phyloP scores from a whole-genome alignment of 2,888 invertebrate species.

The Metalampra italica region DNA sequence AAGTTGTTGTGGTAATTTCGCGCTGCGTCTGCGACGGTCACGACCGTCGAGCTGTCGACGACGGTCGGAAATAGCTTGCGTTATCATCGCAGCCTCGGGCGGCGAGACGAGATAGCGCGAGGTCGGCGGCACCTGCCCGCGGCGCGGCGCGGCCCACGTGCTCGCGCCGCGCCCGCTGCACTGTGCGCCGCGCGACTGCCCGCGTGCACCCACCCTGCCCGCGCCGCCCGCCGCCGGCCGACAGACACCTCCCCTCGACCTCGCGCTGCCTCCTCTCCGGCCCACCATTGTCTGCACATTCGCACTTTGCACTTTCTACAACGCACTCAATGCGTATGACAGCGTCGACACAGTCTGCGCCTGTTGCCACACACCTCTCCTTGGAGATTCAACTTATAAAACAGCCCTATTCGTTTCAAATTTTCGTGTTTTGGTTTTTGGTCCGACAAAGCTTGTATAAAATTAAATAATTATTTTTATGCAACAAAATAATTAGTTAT shows the following conservation, averaged over 20 bases:
- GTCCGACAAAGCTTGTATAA: no score
- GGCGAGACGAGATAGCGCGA: constrained; percentile 73
- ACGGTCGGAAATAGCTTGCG: constrained; percentile 68
- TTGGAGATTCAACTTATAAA: no score
- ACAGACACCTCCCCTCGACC: not conserved
- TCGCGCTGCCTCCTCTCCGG: not conserved
- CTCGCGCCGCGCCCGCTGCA: constrained; percentile 46
- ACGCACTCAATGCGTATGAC: constrained; percentile 10
- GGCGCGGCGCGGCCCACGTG: constrained; percentile 61
- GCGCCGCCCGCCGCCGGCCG: constrained; percentile 30
- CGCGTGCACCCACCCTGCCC: constrained; percentile 39
- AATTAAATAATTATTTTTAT: no score
- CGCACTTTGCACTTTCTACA: constrained; percentile 17
- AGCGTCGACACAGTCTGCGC: constrained; percentile 1
- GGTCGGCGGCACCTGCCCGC: constrained; percentile 69
- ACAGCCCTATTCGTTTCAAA: no score
- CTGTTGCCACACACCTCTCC: not conserved
- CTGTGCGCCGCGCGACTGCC: constrained; percentile 20
- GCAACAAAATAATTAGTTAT: no score
- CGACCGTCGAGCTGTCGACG: constrained; percentile 52
- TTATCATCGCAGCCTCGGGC: constrained; percentile 74
- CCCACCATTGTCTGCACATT: constrained; percentile 7
- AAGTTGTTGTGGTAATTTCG: constrained; percentile 49
- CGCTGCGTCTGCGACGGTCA: constrained; percentile 66
- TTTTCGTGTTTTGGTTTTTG: no score